These are phyloP conservation scores for Enhydra lutris DNA, from an alignment of 2,113 vertebrate genomes.

Conservation along the genomic window DNA sequence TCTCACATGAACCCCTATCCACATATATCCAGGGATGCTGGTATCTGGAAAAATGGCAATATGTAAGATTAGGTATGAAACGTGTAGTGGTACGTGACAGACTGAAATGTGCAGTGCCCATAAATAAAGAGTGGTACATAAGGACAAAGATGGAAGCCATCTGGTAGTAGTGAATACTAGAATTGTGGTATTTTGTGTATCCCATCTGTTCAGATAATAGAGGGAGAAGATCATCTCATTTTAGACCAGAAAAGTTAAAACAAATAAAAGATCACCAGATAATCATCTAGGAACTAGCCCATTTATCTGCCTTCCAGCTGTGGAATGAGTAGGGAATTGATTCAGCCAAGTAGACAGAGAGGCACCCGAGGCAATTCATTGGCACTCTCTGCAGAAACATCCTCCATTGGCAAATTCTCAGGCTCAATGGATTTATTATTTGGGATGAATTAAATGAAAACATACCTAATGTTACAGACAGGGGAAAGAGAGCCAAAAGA, in stretches of 20 bases:
- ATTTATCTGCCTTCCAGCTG: neutral
- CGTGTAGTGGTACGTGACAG: neutral
- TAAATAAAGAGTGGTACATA: neutral
- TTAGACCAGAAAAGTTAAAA: neutral
- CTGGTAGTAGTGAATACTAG: neutral
- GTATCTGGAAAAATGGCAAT: neutral
- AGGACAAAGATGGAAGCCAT: neutral
- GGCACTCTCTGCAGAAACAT: neutral
- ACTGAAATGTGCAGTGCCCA: neutral
- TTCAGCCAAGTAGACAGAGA: constrained; percentile 13
- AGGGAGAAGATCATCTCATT: neutral
- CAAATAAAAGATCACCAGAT: neutral
- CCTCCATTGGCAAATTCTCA: neutral
- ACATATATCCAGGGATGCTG: neutral
- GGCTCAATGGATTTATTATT: neutral
- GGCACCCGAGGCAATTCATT: neutral
- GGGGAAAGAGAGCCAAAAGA: neutral
- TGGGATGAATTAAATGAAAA: neutral
- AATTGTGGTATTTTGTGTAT: neutral
- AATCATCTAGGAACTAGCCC: neutral
- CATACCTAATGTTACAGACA: neutral
- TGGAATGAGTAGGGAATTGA: neutral
- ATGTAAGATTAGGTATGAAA: neutral
- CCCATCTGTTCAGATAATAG: neutral
- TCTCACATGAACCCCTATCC: neutral